Evolutionary conservation across 2,888 invertebrate genomes (phyloP).

Genomic region (Mythimna pallens): DNA sequence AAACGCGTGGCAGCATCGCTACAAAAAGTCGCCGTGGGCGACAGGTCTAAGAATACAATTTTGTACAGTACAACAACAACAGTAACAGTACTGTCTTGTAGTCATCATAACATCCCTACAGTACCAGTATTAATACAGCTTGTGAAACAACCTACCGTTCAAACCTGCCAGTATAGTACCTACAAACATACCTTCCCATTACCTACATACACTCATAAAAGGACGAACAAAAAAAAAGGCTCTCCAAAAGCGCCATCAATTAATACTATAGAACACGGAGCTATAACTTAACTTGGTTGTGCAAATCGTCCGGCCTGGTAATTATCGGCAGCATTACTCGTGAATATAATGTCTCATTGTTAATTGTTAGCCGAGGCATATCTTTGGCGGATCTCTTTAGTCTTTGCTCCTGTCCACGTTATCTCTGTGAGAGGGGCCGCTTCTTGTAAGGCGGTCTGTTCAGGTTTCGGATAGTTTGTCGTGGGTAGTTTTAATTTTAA

Average conservation of each 20-base stretch:
- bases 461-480: conserved; percentile 55
- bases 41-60: no score
- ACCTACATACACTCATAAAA: neutral
- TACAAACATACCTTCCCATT: neutral
- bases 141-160: no score
- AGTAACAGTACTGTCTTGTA: no score
- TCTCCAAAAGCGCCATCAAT: conserved; percentile 61
- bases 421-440: conserved; percentile 79
- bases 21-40: no score
- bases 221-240: conserved; percentile 14
- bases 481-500: conserved; percentile 13
- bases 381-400: conserved; percentile 87
- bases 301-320: conserved; percentile 83
- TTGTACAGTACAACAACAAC: no score
- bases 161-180: no score
- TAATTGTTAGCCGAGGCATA: conserved; percentile 87
- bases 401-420: conserved; percentile 82
- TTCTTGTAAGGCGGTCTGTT: conserved; percentile 69
- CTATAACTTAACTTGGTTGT: conserved; percentile 79
- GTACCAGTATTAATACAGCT: no score
- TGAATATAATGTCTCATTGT: conserved; percentile 90
- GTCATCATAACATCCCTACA: no score
- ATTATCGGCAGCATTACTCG: conserved; percentile 86
- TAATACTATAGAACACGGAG: conserved; percentile 71
- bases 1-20: no score